A percentile compares a stretch with the other conserved stretches of the same genome.
Evolutionary conservation across 2,113 vertebrate genomes (phyloP).

Genomic region (Chaetorhynchus papuensis): DNA sequence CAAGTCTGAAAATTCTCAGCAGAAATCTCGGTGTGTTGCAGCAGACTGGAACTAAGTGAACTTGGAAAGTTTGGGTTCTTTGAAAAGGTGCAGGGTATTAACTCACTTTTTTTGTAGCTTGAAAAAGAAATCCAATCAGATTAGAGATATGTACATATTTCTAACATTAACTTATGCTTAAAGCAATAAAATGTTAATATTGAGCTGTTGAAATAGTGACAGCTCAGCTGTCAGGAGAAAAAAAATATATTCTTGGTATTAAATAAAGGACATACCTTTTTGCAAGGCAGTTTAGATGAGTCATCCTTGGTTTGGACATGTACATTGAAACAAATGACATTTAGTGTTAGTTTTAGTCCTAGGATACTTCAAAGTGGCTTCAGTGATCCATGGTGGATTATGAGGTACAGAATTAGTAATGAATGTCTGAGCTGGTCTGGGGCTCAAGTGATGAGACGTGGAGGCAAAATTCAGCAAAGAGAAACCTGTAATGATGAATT

Average conservation of each 20-base stretch:
- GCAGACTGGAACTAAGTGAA: not conserved
- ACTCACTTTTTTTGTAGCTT: not conserved
- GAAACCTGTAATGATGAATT: not conserved
- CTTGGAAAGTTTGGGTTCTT: not conserved
- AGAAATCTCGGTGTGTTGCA: not conserved
- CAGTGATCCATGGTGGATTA: constrained; percentile 20
- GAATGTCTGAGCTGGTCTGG: not conserved
- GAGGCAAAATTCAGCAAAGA: not conserved
- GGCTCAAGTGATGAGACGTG: not conserved
- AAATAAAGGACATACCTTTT: not conserved
- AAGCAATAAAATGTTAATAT: not conserved
- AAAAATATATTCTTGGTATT: not conserved
- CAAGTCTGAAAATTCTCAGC: not conserved
- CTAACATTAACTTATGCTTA: not conserved
- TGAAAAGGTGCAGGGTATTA: not conserved
- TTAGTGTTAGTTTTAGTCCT: not conserved
- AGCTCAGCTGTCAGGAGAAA: not conserved
- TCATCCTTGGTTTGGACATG: not conserved
- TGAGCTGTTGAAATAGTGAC: not conserved
- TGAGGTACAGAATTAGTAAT: not conserved
- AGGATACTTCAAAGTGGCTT: not conserved
- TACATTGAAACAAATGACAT: constrained; percentile 30
- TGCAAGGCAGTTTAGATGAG: not conserved
- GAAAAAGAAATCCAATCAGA: not conserved
- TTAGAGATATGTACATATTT: not conserved